Conservation (phyloP, 2,888 invertebrate species). For the Amblyteles armatorius region DNA sequence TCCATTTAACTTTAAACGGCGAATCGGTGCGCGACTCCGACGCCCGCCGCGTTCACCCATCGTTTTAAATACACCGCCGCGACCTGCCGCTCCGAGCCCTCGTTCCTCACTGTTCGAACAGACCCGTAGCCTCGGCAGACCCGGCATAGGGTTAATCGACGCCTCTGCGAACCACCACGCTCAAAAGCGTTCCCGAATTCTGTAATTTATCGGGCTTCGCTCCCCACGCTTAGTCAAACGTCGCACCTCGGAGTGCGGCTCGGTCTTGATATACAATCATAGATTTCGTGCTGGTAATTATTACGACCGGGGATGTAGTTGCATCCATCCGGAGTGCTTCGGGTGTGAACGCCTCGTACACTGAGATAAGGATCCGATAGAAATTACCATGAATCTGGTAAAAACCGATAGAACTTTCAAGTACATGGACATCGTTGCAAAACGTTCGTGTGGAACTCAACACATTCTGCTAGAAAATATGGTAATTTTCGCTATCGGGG, state of each 20-base stretch:
- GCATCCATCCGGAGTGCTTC: conserved; percentile 10
- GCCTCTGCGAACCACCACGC: conserved; percentile 68
- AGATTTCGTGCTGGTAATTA: conserved; percentile 15
- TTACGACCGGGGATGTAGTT: not conserved
- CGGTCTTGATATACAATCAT: conserved; percentile 12
- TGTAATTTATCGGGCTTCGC: conserved; percentile 75
- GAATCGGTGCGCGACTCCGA: conserved; percentile 79
- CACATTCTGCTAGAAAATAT: no score
- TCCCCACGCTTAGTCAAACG: conserved; percentile 4
- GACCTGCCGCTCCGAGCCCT: conserved; percentile 73
- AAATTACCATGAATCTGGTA: no score
- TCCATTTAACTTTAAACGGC: conserved; percentile 85
- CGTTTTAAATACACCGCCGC: conserved; percentile 82
- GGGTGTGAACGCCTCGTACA: conserved; percentile 16
- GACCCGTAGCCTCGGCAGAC: conserved; percentile 62
- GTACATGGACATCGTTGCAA: no score
- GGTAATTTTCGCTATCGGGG: no score
- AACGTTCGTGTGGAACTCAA: no score
- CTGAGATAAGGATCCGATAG: no score
- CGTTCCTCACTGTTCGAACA: conserved; percentile 50
- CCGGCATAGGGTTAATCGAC: conserved; percentile 81
- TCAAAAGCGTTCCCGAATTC: conserved; percentile 78
- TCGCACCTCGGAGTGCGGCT: conserved; percentile 14
- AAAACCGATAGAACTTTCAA: no score
- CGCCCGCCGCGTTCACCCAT: conserved; percentile 60